Evolutionary conservation across 2,888 invertebrate species (phyloP).

Genomic region (Acanthosepion pharaonis): DNA sequence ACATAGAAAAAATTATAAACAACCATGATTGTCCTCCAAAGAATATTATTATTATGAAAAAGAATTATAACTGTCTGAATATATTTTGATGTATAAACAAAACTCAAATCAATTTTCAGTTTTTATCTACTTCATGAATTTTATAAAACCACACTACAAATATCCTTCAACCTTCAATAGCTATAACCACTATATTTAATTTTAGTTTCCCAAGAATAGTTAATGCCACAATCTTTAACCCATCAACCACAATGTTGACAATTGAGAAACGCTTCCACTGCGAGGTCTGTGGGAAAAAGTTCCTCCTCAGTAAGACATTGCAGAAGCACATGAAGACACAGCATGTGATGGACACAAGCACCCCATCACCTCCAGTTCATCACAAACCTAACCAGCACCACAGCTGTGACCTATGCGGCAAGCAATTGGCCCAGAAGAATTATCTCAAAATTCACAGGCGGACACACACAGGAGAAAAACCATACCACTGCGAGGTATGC

Average conservation of each 20-base stretch:
- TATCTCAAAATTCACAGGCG: constrained; percentile 35
- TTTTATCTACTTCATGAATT: no score
- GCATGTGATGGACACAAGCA: not conserved
- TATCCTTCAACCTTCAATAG: not conserved
- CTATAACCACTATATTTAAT: not conserved
- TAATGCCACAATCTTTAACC: not conserved
- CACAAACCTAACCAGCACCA: not conserved
- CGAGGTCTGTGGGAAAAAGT: constrained; percentile 35
- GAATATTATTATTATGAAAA: no score
- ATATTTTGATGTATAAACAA: no score
- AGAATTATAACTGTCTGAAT: no score
- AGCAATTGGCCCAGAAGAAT: constrained; percentile 40
- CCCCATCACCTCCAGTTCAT: not conserved
- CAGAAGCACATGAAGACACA: constrained; percentile 38
- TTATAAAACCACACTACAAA: no score
- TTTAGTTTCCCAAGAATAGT: not conserved
- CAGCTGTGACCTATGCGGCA: constrained; percentile 25
- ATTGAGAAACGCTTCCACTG: constrained; percentile 40
- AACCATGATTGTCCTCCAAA: no score
- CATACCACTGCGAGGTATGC: constrained; percentile 17
- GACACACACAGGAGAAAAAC: constrained; percentile 38
- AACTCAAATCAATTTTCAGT: no score
- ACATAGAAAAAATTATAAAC: no score
- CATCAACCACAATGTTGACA: not conserved
- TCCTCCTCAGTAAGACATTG: constrained; percentile 24